A percentile compares a stretch with the other conserved stretches of the same genome.
These are phyloP conservation scores for Bathynomus jamesi DNA, from an alignment of 1,140 invertebrate species.

Conservation along the genomic window DNA sequence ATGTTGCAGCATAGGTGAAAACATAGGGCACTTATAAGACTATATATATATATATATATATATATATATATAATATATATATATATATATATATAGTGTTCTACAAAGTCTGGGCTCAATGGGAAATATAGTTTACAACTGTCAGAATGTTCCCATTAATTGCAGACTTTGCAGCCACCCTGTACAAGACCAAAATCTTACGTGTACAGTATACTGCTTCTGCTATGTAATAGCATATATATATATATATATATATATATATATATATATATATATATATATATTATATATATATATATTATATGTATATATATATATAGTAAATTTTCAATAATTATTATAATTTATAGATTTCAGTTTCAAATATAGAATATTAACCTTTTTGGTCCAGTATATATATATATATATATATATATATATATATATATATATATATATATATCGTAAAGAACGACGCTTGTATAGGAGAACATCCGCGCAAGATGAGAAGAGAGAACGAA, in stretches of 20 bases:
- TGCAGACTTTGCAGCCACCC: too few species aligned
- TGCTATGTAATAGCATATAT: background rate
- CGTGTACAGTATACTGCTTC: background rate
- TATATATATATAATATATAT: background rate
- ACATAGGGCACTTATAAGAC: too few species aligned
- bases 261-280: constrained; percentile 3
- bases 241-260: constrained; percentile 3
- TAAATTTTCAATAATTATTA: background rate
- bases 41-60: background rate
- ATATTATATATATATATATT: background rate
- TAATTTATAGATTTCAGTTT: background rate
- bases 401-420: background rate
- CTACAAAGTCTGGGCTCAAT: too few species aligned
- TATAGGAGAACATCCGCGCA: too few species aligned
- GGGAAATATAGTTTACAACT: too few species aligned
- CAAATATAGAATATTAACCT: background rate
- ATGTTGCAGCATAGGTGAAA: too few species aligned
- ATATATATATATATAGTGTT: background rate
- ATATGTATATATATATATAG: background rate
- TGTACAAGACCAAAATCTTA: too few species aligned
- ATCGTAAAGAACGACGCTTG: too few species aligned
- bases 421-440: background rate
- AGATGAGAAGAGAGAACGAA: too few species aligned
- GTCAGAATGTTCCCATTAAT: too few species aligned
- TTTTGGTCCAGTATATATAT: background rate